These are phyloP conservation scores for Drosophila austrosaltans DNA, from an alignment of 2,888 invertebrate genomes.

Conservation along the genomic window DNA sequence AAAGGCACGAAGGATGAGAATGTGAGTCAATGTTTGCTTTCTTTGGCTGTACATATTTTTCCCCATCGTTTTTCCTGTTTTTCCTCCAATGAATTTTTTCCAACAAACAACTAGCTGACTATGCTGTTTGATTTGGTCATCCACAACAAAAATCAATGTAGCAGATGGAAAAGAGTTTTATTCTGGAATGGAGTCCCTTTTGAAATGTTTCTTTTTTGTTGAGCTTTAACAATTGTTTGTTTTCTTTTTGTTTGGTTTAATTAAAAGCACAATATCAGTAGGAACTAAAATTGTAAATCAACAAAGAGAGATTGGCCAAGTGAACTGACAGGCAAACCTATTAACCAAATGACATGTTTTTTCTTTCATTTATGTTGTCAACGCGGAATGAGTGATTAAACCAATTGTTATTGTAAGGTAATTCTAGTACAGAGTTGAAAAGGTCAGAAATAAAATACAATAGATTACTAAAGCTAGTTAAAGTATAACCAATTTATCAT, in stretches of 20 bases:
- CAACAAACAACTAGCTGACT: slow-evolving; percentile 8
- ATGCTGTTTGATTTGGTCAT: slow-evolving; percentile 38
- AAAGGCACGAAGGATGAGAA: background rate
- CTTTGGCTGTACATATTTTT: background rate
- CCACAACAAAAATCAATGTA: slow-evolving; percentile 5
- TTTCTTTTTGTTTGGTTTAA: slow-evolving; percentile 55
- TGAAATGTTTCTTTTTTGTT: slow-evolving; percentile 4
- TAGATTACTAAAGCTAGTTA: background rate
- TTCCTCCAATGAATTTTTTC: background rate
- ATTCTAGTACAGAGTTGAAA: background rate
- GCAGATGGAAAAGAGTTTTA: background rate
- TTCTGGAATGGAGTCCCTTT: background rate
- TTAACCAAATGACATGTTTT: background rate
- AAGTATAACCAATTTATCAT: background rate
- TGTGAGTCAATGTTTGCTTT: background rate
- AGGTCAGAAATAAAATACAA: background rate
- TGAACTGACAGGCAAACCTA: background rate
- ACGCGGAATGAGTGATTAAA: background rate
- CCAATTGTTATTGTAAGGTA: background rate
- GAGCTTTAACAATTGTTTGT: slow-evolving; percentile 18
- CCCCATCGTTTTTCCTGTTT: background rate
- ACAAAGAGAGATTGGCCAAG: background rate
- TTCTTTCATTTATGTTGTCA: background rate
- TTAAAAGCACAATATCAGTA: slow-evolving; percentile 71
- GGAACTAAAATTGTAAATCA: slow-evolving; percentile 37